These are phyloP conservation scores for Brachionichthys hirsutus DNA, from an alignment of 2,113 vertebrate genomes.

Conservation along the genomic window DNA sequence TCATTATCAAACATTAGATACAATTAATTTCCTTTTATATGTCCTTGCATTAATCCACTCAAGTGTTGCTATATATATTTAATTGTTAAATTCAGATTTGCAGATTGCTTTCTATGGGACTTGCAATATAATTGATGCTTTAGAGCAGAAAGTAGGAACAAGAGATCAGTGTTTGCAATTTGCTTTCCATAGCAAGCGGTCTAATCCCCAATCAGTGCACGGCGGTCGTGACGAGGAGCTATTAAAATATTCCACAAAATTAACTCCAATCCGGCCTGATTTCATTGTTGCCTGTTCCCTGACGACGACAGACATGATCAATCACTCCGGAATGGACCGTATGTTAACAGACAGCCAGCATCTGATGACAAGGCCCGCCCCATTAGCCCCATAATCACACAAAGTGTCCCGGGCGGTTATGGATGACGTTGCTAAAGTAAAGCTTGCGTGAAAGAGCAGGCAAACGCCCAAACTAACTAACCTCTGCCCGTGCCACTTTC, in stretches of 20 bases:
- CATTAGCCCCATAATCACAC: conserved; percentile 70
- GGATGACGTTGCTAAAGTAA: conserved; percentile 45
- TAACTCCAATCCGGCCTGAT: conserved; percentile 49
- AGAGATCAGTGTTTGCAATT: background rate
- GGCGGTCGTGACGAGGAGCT: conserved; percentile 35
- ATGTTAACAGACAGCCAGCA: conserved; percentile 69
- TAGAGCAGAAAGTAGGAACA: conserved; percentile 19
- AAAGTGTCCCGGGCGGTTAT: conserved; percentile 52
- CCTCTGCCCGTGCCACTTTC: conserved; percentile 12
- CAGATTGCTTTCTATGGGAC: conserved; percentile 9
- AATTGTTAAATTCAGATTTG: conserved; percentile 25
- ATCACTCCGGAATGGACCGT: conserved; percentile 56
- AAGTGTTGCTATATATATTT: too few species aligned
- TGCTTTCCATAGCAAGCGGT: conserved; percentile 40
- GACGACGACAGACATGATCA: conserved; percentile 68
- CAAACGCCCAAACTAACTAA: conserved; percentile 28
- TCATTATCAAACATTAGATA: too few species aligned
- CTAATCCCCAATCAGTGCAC: conserved; percentile 39
- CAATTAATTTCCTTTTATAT: too few species aligned
- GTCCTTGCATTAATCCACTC: too few species aligned
- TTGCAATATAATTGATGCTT: background rate
- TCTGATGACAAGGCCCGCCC: conserved; percentile 68
- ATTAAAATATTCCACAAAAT: conserved; percentile 43
- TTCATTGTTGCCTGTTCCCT: conserved; percentile 54
- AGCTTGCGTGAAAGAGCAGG: conserved; percentile 25